Evolutionary conservation across 2,113 vertebrate genomes (phyloP).

Genomic region (Calypte anna): DNA sequence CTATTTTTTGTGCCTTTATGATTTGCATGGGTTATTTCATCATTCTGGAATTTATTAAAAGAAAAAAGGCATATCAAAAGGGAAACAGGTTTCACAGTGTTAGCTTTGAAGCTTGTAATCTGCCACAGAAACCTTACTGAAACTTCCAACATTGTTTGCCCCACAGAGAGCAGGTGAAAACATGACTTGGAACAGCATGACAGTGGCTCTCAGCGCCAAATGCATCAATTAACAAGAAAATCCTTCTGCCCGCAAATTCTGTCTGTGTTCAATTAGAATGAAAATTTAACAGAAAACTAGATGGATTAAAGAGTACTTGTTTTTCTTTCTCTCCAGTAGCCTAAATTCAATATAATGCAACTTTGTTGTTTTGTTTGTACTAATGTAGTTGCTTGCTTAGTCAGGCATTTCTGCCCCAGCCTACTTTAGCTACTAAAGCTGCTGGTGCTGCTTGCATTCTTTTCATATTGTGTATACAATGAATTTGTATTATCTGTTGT

Average conservation of each 20-base stretch:
- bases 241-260: constrained; percentile 42
- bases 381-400: constrained; percentile 12
- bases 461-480: constrained; percentile 54
- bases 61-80: constrained; percentile 17
- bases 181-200: background rate
- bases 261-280: background rate
- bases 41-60: constrained; percentile 43
- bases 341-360: background rate
- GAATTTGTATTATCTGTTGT: constrained; percentile 66
- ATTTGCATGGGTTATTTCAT: constrained; percentile 44
- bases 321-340: background rate
- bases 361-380: constrained; percentile 13
- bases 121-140: background rate
- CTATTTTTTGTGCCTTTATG: constrained; percentile 3
- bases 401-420: constrained; percentile 20
- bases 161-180: background rate
- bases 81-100: constrained; percentile 38
- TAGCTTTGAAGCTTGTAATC: constrained; percentile 48
- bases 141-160: background rate
- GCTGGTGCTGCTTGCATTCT: background rate
- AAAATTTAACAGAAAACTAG: background rate
- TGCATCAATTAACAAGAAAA: constrained; percentile 39
- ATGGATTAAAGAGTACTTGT: background rate
- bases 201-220: background rate
- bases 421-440: constrained; percentile 1